Evolutionary conservation across 2,888 invertebrate species (phyloP).

Genomic region (Lutraria lutraria): DNA sequence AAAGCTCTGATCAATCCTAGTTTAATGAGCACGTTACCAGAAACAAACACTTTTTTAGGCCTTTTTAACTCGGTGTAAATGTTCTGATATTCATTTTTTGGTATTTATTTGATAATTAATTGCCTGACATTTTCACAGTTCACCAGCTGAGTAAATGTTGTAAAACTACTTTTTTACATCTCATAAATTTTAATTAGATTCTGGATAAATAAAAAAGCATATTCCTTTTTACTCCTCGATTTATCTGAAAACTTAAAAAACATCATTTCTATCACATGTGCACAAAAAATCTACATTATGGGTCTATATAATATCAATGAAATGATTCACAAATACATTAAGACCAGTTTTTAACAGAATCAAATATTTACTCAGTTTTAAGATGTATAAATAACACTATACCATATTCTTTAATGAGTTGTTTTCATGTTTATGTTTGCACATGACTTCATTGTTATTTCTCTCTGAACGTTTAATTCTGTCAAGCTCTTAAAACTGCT

Average conservation of each 20-base stretch:
- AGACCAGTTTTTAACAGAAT: slow-evolving; percentile 3
- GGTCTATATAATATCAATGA: neutral
- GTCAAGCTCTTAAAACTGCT: too few relatives aligned
- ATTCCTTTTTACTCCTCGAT: neutral
- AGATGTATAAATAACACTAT: neutral
- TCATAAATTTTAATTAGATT: slow-evolving; percentile 3
- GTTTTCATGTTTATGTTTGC: too few relatives aligned
- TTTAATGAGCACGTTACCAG: too few relatives aligned
- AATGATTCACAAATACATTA: neutral
- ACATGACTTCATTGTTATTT: too few relatives aligned
- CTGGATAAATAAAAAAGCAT: neutral
- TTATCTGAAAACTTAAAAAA: neutral
- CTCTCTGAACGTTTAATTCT: too few relatives aligned
- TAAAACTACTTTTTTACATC: neutral
- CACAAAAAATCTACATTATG: neutral
- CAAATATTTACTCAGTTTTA: slow-evolving; percentile 14
- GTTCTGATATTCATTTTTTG: too few relatives aligned
- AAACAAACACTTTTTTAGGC: too few relatives aligned
- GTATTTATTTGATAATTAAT: neutral
- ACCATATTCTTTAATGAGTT: too few relatives aligned
- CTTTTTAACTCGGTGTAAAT: too few relatives aligned
- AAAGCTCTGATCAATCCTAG: too few relatives aligned
- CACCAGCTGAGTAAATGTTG: neutral
- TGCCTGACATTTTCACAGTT: neutral
- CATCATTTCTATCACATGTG: neutral